Evolutionary conservation across 2,113 vertebrate species (phyloP).

Genomic region (Hippolais icterina): DNA sequence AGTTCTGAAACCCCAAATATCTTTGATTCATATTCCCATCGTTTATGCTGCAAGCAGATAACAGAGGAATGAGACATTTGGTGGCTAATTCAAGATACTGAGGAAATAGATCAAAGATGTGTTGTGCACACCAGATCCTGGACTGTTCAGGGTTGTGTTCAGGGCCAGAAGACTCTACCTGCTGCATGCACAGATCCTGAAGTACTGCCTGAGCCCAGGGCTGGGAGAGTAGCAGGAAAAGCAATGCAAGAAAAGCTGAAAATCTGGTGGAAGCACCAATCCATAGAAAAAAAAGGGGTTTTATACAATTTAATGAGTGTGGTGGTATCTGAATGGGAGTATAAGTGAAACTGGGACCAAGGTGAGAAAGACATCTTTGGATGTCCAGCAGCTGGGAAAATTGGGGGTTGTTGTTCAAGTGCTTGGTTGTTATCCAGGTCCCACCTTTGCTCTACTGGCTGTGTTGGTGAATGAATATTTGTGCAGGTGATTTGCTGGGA

Average conservation of each 20-base stretch:
- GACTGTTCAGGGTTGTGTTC: background rate
- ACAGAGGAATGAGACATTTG: background rate
- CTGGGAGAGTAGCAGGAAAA: background rate
- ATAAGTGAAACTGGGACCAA: background rate
- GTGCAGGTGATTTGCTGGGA: background rate
- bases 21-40: slow-evolving; percentile 20
- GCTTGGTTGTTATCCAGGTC: background rate
- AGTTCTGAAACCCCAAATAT: background rate
- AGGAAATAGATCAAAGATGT: background rate
- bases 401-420: background rate
- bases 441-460: background rate
- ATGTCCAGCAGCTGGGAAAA: background rate
- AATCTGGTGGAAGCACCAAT: background rate
- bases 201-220: background rate
- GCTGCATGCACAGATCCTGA: background rate
- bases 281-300: background rate
- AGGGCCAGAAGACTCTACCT: background rate
- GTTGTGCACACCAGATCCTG: background rate
- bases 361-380: background rate
- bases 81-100: background rate
- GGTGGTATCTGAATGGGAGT: background rate
- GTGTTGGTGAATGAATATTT: background rate
- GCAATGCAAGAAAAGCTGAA: background rate
- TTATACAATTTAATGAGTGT: background rate
- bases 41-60: background rate